phyloP scores from a whole-genome alignment of 2,113 vertebrate genomes.

The Peromyscus maniculatus region DNA sequence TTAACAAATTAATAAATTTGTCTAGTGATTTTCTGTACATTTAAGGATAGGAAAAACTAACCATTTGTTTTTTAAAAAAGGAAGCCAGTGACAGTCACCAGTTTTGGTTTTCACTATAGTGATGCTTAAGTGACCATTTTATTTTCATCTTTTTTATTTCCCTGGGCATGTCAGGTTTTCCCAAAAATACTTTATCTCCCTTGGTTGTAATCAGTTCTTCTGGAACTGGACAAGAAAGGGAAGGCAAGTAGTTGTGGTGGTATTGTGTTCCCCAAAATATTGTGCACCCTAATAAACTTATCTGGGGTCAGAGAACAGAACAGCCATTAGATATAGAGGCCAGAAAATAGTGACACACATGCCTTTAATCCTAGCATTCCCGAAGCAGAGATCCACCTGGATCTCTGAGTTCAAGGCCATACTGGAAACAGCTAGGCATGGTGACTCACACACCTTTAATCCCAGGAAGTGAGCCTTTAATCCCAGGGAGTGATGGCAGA shows the following conservation, averaged over 20 bases:
- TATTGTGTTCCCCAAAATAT: too few species aligned
- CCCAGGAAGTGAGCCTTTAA: too few species aligned
- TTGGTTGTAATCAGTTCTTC: background rate
- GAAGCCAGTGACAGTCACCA: background rate
- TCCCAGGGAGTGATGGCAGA: too few species aligned
- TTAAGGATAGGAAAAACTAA: background rate
- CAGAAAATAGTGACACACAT: too few species aligned
- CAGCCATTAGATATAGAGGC: too few species aligned
- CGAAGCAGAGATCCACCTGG: too few species aligned
- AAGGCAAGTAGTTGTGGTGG: rapidly evolving
- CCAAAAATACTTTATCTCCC: background rate
- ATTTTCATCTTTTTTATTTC: background rate
- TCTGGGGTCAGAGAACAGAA: too few species aligned
- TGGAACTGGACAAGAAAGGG: background rate
- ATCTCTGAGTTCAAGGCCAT: too few species aligned
- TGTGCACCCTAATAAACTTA: too few species aligned
- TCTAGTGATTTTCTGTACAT: background rate
- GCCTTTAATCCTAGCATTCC: too few species aligned
- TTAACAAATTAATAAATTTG: background rate
- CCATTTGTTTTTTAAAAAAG: background rate
- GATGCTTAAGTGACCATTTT: background rate
- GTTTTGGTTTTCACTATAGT: background rate
- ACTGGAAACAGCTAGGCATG: too few species aligned
- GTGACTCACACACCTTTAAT: too few species aligned
- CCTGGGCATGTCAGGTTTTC: background rate